phyloP scores from a whole-genome alignment of 2,113 vertebrate genomes.

The Cinclus cinclus region DNA sequence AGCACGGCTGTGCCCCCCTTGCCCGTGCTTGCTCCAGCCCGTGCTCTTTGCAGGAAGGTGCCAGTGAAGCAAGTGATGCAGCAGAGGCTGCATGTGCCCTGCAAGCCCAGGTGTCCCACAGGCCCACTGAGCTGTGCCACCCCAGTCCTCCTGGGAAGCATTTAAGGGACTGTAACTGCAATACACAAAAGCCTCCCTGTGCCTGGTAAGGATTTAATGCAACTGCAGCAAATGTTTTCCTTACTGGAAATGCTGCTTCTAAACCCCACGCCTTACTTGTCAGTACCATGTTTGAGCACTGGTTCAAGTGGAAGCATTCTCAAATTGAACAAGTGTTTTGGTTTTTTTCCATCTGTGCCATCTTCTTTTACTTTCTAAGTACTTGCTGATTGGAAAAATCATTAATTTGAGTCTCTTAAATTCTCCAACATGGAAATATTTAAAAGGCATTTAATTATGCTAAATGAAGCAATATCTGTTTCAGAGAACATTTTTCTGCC shows the following conservation, averaged over 20 bases:
- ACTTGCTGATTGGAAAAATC: neutral
- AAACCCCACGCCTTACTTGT: accelerated
- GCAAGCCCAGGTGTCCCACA: neutral
- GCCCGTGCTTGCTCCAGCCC: accelerated
- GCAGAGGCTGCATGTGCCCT: neutral
- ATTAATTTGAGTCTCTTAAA: neutral
- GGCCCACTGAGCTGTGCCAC: neutral
- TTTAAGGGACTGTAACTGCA: neutral
- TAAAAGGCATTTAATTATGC: neutral
- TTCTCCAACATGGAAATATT: neutral
- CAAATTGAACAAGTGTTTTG: neutral
- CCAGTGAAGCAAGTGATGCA: accelerated
- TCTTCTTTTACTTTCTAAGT: neutral
- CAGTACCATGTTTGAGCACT: accelerated
- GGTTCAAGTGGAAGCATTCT: neutral
- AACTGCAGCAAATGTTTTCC: neutral
- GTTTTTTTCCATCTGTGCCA: neutral
- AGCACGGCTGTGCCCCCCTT: accelerated
- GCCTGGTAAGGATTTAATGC: neutral
- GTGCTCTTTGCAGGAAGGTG: neutral
- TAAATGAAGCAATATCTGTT: neutral
- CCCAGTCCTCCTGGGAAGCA: neutral
- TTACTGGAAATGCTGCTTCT: neutral
- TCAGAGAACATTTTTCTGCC: neutral
- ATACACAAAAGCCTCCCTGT: accelerated